These are phyloP conservation scores for Microctonus hyperodae DNA, from an alignment of 2,888 invertebrate genomes.

Conservation along the genomic window DNA sequence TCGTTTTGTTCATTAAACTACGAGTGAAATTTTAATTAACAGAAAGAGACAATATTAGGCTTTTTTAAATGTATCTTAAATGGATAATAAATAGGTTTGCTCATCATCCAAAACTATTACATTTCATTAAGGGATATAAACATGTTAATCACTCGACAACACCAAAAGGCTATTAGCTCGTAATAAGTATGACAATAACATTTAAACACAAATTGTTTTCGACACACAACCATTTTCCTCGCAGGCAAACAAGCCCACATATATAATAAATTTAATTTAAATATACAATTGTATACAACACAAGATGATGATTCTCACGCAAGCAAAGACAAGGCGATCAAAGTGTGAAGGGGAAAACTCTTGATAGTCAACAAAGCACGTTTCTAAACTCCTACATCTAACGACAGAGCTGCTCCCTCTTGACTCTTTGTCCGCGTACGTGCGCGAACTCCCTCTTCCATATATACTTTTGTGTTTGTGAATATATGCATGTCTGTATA, in stretches of 20 bases:
- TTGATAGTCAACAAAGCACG: conserved; percentile 23
- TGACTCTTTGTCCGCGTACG: not conserved
- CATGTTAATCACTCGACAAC: conserved; percentile 26
- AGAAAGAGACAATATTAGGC: not conserved
- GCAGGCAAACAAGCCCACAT: too few relatives aligned
- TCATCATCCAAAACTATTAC: conserved; percentile 44
- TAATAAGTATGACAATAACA: not conserved
- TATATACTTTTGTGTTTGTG: not conserved
- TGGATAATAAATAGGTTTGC: conserved; percentile 13
- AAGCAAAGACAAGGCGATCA: not conserved
- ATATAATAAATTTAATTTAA: not conserved
- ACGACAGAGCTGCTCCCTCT: not conserved
- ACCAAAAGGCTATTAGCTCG: not conserved
- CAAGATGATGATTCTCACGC: not conserved
- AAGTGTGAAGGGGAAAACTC: not conserved
- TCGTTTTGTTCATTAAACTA: not conserved
- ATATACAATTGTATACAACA: not conserved
- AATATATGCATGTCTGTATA: not conserved
- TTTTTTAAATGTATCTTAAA: not conserved
- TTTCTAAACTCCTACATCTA: conserved; percentile 14
- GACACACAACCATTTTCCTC: not conserved
- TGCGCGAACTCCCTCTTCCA: not conserved
- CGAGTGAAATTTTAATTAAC: not conserved
- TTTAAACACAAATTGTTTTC: not conserved
- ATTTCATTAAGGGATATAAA: conserved; percentile 39